Conservation (phyloP, 2,113 vertebrate genomes). For the Trachemys scripta region DNA sequence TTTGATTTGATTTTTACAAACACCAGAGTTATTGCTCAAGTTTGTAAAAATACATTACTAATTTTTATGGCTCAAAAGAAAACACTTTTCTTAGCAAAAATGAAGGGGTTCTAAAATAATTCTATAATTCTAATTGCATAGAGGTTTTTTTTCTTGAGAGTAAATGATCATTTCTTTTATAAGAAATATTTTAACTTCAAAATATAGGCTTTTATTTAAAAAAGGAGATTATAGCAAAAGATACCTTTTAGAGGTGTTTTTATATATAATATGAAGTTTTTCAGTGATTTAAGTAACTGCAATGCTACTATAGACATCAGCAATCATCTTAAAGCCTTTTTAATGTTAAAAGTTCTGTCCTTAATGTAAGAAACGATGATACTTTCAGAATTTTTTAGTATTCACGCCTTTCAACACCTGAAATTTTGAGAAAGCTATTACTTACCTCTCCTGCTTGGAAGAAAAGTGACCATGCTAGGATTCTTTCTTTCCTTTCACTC, state of each 20-base stretch:
- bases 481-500: constrained; percentile 5
- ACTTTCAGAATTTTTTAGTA: constrained; percentile 30
- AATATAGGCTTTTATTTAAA: not conserved
- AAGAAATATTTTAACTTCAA: not conserved
- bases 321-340: not conserved
- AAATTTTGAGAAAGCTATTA: constrained; percentile 1
- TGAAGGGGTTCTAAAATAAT: not conserved
- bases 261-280: not conserved
- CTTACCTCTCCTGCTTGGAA: not conserved
- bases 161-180: not conserved
- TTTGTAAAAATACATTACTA: not conserved
- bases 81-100: not conserved
- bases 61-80: not conserved
- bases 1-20: not conserved
- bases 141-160: not conserved
- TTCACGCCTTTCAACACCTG: constrained; percentile 11
- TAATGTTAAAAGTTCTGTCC: not conserved
- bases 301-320: not conserved
- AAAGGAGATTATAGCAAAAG: not conserved
- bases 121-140: not conserved
- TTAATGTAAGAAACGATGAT: constrained; percentile 10
- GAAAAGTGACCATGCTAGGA: not conserved
- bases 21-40: not conserved
- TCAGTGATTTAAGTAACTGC: not conserved
- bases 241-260: not conserved